Conservation (phyloP, 2,888 invertebrate genomes). For the Exocentrus adspersus region DNA sequence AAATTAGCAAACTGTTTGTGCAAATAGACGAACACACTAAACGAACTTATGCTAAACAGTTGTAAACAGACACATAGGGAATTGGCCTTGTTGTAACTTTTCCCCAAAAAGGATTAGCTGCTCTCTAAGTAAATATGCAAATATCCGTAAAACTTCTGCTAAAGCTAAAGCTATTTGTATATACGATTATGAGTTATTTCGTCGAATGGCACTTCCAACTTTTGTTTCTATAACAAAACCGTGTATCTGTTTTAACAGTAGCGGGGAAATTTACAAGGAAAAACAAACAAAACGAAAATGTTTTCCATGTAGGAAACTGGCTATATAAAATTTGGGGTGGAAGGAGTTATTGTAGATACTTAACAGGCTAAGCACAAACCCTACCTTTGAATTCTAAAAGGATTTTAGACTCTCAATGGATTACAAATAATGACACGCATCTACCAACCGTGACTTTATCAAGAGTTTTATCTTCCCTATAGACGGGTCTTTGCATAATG, state of each 20-base stretch:
- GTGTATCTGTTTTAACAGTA: too few species aligned
- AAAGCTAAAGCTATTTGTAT: slow-evolving; percentile 47
- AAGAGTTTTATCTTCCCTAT: not conserved
- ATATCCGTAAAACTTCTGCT: slow-evolving; percentile 49
- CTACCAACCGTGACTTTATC: not conserved
- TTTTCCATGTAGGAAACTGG: too few species aligned
- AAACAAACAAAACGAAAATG: too few species aligned
- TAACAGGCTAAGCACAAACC: too few species aligned
- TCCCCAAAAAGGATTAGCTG: slow-evolving; percentile 44
- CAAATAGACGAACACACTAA: slow-evolving; percentile 39
- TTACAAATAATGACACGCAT: too few species aligned
- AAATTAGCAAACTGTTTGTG: slow-evolving; percentile 44
- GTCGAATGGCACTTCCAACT: slow-evolving; percentile 33
- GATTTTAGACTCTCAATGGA: not conserved
- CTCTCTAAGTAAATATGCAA: slow-evolving; percentile 52
- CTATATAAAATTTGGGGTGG: too few species aligned
- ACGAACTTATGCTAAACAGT: slow-evolving; percentile 44
- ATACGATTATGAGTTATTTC: slow-evolving; percentile 49
- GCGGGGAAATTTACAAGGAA: too few species aligned
- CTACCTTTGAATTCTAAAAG: too few species aligned
- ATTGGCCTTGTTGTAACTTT: slow-evolving; percentile 35
- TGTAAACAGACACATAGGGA: slow-evolving; percentile 39
- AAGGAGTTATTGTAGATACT: too few species aligned
- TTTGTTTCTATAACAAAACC: slow-evolving; percentile 29
- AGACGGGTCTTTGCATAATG: not conserved